These are phyloP conservation scores for Euzetes globulus DNA, from an alignment of 2,888 invertebrate genomes.

Conservation along the genomic window DNA sequence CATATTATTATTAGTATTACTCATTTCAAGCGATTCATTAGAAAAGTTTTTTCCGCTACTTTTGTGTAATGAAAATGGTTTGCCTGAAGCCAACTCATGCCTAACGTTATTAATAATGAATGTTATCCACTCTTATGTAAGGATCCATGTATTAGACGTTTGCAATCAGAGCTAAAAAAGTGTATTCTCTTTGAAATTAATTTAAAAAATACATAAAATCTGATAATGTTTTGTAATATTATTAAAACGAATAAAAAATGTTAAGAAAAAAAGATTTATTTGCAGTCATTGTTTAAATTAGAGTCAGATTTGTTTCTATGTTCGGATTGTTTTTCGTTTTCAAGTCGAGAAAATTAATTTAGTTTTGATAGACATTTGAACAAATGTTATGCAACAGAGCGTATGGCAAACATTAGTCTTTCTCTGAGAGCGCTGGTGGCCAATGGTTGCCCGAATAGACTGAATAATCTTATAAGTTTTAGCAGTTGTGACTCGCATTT, in stretches of 20 bases:
- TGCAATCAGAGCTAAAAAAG: background rate
- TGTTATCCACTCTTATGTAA: conserved; percentile 16
- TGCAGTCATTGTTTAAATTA: background rate
- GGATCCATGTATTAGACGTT: background rate
- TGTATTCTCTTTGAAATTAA: background rate
- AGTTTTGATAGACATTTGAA: conserved; percentile 16
- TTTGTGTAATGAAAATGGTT: conserved; percentile 12
- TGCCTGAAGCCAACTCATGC: conserved; percentile 13
- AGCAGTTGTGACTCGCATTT: too few species aligned
- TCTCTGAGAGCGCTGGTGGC: background rate
- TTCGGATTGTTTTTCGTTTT: background rate
- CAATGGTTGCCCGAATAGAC: too few species aligned
- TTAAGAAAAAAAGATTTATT: background rate
- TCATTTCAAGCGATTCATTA: conserved; percentile 23
- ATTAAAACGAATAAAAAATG: background rate
- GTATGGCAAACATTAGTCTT: conserved; percentile 14
- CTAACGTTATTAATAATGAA: conserved; percentile 23
- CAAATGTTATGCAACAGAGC: conserved; percentile 15
- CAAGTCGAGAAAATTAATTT: conserved; percentile 13
- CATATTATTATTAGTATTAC: conserved; percentile 5
- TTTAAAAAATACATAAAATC: background rate
- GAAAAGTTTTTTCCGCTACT: conserved; percentile 9
- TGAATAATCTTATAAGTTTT: too few species aligned
- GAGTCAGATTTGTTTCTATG: background rate
- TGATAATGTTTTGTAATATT: background rate